Evolutionary conservation across 2,888 invertebrate species (phyloP), one percentile per base, ranked within the genome.

Genomic region (Pristionchus arcanus): DNA sequence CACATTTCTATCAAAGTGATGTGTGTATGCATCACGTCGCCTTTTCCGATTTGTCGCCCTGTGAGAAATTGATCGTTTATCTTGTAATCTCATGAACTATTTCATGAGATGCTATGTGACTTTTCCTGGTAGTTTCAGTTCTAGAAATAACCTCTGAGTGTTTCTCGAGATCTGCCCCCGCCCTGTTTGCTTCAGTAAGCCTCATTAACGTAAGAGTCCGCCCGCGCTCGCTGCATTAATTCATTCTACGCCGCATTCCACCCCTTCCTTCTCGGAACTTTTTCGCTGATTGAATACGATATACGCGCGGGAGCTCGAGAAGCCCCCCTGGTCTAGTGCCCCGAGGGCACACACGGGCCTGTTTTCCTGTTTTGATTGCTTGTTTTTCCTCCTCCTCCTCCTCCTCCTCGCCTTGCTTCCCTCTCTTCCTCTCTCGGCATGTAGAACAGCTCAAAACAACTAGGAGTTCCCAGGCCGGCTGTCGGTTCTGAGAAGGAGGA

Each of bases 391-490:
- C 28, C n/a, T 66, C n/a, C n/a, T n/a, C n/a, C n/a, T n/a, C n/a
- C n/a, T n/a, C 68, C 2, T 31, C 21, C n/a, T 49, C 42, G 42
- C 42, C 4, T 49, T 9, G 42, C 42, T 9, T 49, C 42, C 5
- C 42, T 49, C 42, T 49, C 42, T n/a, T n/a, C n/a, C n/a, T 28
- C 31, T 19, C 31, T 1, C 31, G 68, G 68, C 68, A 31, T 68
- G 68, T 68, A 68, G 31, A 68, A 31, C 2, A 68, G 68, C 68
- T 68, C 31, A 68, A 68, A 68, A 68, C 68, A 68, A 68, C 68
- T 68, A 68, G 31, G 28, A 63, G 63, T 63, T 63, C 63, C 63
- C 63, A 63, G 63, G 63, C 63, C 63, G 68, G 68, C 68, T 13
- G 21, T 59, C 59, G 68, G 68, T 68, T 68, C 68, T 68, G 16